Evolutionary conservation across 2,797 vertebrate species (phyloP), one percentile per base, ranked within the genome.

Genomic region (Myotis findleyi): DNA sequence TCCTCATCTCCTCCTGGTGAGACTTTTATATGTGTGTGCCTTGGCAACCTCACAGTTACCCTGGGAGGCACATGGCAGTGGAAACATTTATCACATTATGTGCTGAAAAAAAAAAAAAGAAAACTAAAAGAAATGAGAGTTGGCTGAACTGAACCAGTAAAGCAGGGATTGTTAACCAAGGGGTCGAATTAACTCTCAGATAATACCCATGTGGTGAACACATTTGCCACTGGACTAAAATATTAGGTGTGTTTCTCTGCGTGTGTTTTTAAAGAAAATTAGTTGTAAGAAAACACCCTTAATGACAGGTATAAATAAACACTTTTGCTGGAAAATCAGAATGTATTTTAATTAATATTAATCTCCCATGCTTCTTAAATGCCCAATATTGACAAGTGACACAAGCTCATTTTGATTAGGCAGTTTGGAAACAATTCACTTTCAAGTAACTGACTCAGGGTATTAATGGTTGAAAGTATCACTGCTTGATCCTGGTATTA

Each of bases 11-110:
- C 55, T 91, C 93, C 94, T 89, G 71, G 95, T 95, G 93, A 90
- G 76, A 97, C 71, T 90, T 69, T 97, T 85, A 83, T 95, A 96
- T 97, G 79, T 98, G 90, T 97, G 75, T 93, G 2, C 93, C 89
- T 96, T 97, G 95, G 88, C 95, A 97, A 49, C 90, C 71, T 97
- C 84, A 80, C 83, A 91, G 38, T 90, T 97, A 79, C 16, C 16
- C 51, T 95, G 88, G 72, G 86, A 97, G 95, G 97, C 68, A 87
- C 8, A 11, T 90, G 95, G 87, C 96, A 95, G 88, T 71, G 68
- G 96, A 94, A 91, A 72, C 10, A 41, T 89, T 75, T 92, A 95
- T 96, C 96, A 96, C 59, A 44, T 81, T 89, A 89, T 94, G 93
- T 94, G 71, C 87, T 68, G 87, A 95, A 81, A 92, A 95, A 96